Evolutionary conservation across 1,140 invertebrate species (phyloP).

Genomic region (Trialeurodes vaporariorum): DNA sequence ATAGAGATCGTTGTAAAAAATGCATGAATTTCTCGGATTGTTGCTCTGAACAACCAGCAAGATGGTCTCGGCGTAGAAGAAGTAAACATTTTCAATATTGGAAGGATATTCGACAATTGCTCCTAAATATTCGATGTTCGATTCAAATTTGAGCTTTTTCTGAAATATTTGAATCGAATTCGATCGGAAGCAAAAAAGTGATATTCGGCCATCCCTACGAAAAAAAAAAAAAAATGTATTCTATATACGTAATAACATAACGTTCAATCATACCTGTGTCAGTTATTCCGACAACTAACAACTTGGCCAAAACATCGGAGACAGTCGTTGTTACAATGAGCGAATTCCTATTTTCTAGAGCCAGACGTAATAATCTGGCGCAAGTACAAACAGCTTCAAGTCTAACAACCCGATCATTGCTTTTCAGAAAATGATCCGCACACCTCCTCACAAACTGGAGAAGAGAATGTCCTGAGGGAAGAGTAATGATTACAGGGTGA

Average conservation of each 20-base stretch:
- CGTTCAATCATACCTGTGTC: slow-evolving; percentile 50
- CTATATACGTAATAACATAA: not conserved
- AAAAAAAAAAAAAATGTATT: not conserved
- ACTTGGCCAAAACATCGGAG: slow-evolving; percentile 77
- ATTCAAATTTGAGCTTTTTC: no score
- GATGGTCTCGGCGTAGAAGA: no score
- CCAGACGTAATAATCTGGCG: slow-evolving; percentile 71
- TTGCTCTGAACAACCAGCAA: no score
- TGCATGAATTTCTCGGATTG: no score
- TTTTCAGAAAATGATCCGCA: slow-evolving; percentile 83
- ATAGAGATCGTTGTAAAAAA: no score
- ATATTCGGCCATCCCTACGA: not conserved
- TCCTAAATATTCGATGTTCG: no score
- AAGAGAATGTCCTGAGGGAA: slow-evolving; percentile 61
- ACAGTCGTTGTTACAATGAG: slow-evolving; percentile 75
- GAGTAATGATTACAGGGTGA: slow-evolving; percentile 3
- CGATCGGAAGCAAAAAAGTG: no score
- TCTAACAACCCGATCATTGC: slow-evolving; percentile 82
- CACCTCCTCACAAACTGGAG: slow-evolving; percentile 86
- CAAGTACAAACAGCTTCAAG: slow-evolving; percentile 91
- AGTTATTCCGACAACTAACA: slow-evolving; percentile 88
- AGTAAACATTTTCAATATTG: no score
- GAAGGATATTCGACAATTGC: no score
- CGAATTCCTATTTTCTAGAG: slow-evolving; percentile 49
- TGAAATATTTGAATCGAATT: no score